These are phyloP conservation scores for Falco berigora DNA, from an alignment of 2,797 vertebrate species.

Conservation along the genomic window DNA sequence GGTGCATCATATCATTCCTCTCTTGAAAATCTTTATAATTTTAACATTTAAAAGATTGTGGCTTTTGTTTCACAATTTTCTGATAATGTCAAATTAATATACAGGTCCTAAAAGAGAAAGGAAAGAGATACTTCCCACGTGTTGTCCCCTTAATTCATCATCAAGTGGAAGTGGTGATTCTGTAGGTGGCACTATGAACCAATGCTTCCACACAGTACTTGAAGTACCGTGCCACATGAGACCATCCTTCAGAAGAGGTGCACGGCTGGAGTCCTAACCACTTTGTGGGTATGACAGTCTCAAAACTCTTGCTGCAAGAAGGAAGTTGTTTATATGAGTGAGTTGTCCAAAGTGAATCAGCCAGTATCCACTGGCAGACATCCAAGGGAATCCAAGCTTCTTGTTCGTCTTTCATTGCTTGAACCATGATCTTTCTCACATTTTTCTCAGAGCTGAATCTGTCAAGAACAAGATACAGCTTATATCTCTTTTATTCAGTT, in stretches of 20 bases:
- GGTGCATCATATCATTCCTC: not conserved
- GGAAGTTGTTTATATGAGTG: not conserved
- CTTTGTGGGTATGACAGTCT: not conserved
- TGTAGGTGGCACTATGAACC: constrained; percentile 4
- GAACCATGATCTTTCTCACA: not conserved
- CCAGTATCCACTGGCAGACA: not conserved
- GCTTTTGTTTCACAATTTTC: not conserved
- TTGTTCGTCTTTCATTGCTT: not conserved
- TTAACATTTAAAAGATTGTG: not conserved
- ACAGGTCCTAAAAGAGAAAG: not conserved
- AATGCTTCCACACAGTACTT: not conserved
- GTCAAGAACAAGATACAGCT: not conserved
- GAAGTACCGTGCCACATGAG: not conserved
- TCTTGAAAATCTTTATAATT: not conserved
- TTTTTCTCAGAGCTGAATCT: not conserved
- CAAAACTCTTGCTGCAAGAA: not conserved
- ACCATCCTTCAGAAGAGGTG: not conserved
- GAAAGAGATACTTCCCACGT: not conserved
- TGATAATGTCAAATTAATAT: not conserved
- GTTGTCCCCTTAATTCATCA: not conserved
- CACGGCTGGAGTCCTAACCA: not conserved
- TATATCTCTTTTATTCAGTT: not conserved
- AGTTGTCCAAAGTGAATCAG: not conserved
- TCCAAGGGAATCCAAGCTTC: not conserved
- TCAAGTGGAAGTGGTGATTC: not conserved